Evolutionary conservation across 2,797 vertebrate genomes (phyloP).

Genomic region (Acrossocheilus wenchowensis): DNA sequence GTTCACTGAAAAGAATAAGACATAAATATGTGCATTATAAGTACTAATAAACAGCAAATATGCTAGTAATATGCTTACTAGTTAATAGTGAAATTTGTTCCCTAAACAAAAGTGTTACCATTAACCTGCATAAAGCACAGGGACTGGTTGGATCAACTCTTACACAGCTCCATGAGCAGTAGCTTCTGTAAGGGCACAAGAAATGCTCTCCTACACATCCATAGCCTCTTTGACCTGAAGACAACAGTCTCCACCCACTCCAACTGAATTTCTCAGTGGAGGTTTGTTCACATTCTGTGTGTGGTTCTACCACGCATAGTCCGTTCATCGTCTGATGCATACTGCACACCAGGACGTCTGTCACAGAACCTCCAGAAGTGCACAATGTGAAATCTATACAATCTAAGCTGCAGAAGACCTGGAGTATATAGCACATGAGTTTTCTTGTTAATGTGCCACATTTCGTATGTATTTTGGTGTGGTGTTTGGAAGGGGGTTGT

Average conservation of each 20-base stretch:
- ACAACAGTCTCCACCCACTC: constrained; percentile 4
- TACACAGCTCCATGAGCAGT: not conserved
- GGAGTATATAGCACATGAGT: not conserved
- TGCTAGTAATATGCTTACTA: not conserved
- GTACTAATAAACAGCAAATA: not conserved
- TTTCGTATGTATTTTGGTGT: not conserved
- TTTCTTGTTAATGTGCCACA: not conserved
- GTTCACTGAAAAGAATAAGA: not conserved
- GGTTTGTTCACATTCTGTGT: not conserved
- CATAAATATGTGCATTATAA: not conserved
- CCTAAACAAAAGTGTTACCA: not conserved
- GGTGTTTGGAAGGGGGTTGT: not conserved
- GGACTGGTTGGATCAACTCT: not conserved
- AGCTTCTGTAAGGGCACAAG: not conserved
- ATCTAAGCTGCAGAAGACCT: not conserved
- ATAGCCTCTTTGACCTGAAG: constrained; percentile 10
- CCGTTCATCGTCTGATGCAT: not conserved
- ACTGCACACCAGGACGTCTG: not conserved
- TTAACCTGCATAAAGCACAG: not conserved
- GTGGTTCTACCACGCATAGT: not conserved
- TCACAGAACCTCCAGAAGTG: not conserved
- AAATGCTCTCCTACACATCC: constrained; percentile 17
- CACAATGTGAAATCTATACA: not conserved
- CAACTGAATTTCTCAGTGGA: not conserved
- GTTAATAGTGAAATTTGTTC: not conserved